Percentiles rank a stretch among this genome's conserved stretches.
Evolutionary conservation across 1,140 invertebrate species (phyloP).

Genomic region (Drosophila littoralis): DNA sequence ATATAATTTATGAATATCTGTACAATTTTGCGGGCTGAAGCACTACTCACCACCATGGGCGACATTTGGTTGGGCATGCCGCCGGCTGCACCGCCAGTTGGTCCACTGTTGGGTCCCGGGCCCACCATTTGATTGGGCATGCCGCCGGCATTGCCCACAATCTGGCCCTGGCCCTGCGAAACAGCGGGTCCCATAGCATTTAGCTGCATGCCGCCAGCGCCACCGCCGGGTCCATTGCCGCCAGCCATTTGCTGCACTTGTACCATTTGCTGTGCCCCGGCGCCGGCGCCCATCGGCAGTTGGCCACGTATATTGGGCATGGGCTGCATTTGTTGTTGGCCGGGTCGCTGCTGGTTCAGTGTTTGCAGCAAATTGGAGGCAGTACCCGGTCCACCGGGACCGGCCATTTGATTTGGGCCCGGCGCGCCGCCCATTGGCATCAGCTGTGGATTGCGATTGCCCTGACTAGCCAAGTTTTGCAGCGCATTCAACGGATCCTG

Average conservation of each 20-base stretch:
- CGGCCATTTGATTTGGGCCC: conserved; percentile 85
- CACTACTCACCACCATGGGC: conserved; percentile 35
- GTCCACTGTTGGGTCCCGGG: conserved; percentile 75
- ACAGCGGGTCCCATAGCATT: conserved; percentile 68
- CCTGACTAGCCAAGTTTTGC: conserved; percentile 93
- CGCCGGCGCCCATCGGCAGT: conserved; percentile 63
- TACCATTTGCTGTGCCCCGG: conserved; percentile 67
- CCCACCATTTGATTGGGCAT: conserved; percentile 84
- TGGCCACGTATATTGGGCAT: conserved; percentile 77
- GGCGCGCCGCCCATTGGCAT: conserved; percentile 86
- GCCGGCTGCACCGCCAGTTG: conserved; percentile 59
- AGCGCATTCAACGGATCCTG: conserved; percentile 94
- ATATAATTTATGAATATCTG: background rate
- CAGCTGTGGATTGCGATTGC: conserved; percentile 87
- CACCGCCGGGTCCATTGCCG: conserved; percentile 82
- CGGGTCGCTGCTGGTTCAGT: conserved; percentile 78
- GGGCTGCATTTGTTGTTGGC: conserved; percentile 78
- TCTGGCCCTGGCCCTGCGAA: conserved; percentile 84
- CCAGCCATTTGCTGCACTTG: conserved; percentile 85
- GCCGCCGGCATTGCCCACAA: conserved; percentile 75
- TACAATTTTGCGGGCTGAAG: background rate
- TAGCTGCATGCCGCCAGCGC: conserved; percentile 83
- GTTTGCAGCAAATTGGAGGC: conserved; percentile 79
- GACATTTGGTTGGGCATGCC: conserved; percentile 46
- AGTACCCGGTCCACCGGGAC: conserved; percentile 66